These are phyloP conservation scores for Cyaniris semiargus DNA, from an alignment of 2,888 invertebrate species.

Conservation along the genomic window DNA sequence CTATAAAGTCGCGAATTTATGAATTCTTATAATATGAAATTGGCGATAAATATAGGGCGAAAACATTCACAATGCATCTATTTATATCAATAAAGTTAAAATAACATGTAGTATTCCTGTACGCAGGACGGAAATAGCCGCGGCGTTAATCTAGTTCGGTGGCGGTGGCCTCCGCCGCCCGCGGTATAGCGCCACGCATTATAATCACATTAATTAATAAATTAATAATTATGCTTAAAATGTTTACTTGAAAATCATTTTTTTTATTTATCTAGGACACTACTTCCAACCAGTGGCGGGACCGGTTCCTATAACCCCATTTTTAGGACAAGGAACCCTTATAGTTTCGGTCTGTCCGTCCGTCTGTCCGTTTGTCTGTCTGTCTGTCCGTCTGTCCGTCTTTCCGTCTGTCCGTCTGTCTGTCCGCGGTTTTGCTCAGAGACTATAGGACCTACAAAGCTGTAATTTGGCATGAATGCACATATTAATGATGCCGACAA, in stretches of 20 bases:
- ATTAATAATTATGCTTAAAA: constrained; percentile 7
- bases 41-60: constrained; percentile 69
- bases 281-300: background rate
- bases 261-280: background rate
- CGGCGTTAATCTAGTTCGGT: constrained; percentile 43
- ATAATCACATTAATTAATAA: constrained; percentile 1
- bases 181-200: constrained; percentile 30
- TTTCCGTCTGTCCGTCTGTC: too few relatives aligned
- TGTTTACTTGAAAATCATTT: background rate
- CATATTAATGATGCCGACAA: too few relatives aligned
- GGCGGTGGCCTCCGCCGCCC: constrained; percentile 28
- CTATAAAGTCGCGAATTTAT: constrained; percentile 36
- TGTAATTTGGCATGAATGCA: too few relatives aligned
- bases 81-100: constrained; percentile 73
- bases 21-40: constrained; percentile 52
- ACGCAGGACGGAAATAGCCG: constrained; percentile 66
- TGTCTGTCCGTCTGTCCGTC: too few relatives aligned
- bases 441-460: too few relatives aligned
- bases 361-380: too few relatives aligned
- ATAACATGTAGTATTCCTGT: constrained; percentile 72
- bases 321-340: too few relatives aligned
- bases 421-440: too few relatives aligned
- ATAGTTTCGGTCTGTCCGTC: too few relatives aligned
- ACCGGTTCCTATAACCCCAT: background rate
- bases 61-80: constrained; percentile 67